Evolutionary conservation across 2,888 invertebrate genomes (phyloP).

Genomic region (Cerastis leucographa): DNA sequence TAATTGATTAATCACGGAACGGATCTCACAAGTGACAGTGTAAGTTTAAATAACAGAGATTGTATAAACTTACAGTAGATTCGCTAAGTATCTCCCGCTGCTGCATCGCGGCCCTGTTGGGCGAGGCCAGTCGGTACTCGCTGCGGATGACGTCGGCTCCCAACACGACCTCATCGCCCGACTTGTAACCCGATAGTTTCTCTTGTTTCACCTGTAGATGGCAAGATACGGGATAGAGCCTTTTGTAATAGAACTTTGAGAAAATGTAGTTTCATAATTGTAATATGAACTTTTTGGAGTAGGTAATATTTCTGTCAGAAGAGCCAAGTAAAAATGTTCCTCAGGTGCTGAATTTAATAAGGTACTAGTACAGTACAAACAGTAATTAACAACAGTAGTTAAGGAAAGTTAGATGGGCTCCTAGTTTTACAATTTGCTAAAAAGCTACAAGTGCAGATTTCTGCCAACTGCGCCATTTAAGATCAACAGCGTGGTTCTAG

Average conservation of each 20-base stretch:
- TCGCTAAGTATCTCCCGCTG: conserved; percentile 93
- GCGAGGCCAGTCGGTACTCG: conserved; percentile 84
- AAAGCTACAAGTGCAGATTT: not conserved
- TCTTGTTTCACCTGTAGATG: conserved; percentile 84
- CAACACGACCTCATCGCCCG: conserved; percentile 69
- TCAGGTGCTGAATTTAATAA: not conserved
- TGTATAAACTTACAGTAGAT: conserved; percentile 87
- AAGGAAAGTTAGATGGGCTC: not conserved
- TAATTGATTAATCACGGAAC: no score
- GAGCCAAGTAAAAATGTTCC: not conserved
- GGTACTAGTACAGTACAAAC: not conserved
- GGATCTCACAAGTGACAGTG: no score
- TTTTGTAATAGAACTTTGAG: not conserved
- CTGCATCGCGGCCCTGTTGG: conserved; percentile 85
- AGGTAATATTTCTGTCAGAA: not conserved
- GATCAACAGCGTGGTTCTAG: not conserved
- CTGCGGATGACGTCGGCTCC: conserved; percentile 86
- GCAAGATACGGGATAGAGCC: not conserved
- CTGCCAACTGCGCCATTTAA: not conserved
- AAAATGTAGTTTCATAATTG: not conserved
- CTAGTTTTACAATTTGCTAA: not conserved
- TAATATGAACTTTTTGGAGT: not conserved
- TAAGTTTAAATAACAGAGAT: not conserved
- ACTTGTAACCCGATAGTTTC: conserved; percentile 75
- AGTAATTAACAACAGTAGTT: no score